phyloP scores from a whole-genome alignment of 2,113 vertebrate genomes.

The Coptodon bakossiorum region DNA sequence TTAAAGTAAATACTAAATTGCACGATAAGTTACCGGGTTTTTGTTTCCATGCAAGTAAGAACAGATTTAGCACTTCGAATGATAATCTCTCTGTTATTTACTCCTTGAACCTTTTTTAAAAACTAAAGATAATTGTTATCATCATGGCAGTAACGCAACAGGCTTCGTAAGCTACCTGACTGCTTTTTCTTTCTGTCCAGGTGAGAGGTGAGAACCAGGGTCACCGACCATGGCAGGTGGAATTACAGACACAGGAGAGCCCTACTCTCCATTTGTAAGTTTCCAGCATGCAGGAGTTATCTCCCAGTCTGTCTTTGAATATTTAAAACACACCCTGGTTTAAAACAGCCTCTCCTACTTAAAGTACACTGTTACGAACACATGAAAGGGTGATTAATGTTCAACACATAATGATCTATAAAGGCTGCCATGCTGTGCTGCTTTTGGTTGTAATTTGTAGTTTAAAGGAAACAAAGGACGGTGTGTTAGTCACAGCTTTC shows the following conservation, averaged over 20 bases:
- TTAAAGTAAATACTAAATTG: neutral
- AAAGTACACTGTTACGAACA: neutral
- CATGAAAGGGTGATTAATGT: fast-evolving
- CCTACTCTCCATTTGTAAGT: constrained; percentile 96
- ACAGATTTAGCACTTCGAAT: neutral
- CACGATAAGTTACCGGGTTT: neutral
- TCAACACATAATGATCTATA: fast-evolving
- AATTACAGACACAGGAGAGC: constrained; percentile 91
- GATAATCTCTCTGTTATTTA: neutral
- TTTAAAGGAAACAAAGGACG: neutral
- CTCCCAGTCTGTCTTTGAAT: neutral
- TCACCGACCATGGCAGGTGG: constrained; percentile 81
- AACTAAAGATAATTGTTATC: neutral
- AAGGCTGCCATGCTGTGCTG: neutral
- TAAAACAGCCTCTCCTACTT: neutral
- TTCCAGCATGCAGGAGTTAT: neutral
- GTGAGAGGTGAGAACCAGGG: neutral
- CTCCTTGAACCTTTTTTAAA: neutral
- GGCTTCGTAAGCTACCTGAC: neutral
- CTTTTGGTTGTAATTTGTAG: neutral
- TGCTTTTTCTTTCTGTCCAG: neutral
- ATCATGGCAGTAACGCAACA: fast-evolving
- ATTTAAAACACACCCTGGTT: neutral
- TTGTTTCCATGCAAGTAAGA: neutral
- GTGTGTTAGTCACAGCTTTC: neutral